Evolutionary conservation across 2,113 vertebrate genomes (phyloP).

Genomic region (Xiphorhynchus elegans): DNA sequence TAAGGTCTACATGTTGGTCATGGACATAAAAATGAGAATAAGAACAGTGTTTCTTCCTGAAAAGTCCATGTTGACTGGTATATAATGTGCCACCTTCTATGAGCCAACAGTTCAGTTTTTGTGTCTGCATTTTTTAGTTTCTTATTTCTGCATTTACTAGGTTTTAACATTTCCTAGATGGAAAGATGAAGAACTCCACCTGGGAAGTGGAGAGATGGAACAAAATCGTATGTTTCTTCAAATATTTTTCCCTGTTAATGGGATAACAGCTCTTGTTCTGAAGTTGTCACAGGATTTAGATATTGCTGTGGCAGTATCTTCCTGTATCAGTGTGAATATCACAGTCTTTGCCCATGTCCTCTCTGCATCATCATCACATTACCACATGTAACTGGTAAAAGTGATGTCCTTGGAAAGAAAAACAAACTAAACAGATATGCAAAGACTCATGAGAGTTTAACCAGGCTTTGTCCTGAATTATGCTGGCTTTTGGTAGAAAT

Average conservation of each 20-base stretch:
- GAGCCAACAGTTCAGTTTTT: not conserved
- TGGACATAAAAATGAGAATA: not conserved
- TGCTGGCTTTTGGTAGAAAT: not conserved
- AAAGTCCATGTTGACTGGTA: not conserved
- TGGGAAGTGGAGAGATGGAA: not conserved
- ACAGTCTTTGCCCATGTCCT: fast-evolving
- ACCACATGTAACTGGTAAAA: not conserved
- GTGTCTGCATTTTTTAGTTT: not conserved
- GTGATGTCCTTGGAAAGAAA: not conserved
- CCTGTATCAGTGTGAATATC: not conserved
- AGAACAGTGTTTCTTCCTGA: not conserved
- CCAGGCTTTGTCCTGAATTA: not conserved
- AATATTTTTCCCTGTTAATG: not conserved
- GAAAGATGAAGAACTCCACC: not conserved
- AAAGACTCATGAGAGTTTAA: not conserved
- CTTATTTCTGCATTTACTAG: not conserved
- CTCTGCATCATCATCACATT: not conserved
- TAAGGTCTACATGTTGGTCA: not conserved
- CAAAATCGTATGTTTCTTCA: not conserved
- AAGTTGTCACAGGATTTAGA: not conserved
- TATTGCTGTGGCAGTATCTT: not conserved
- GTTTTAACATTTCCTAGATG: not conserved
- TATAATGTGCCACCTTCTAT: not conserved
- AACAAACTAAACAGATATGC: not conserved
- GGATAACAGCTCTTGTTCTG: not conserved